These are phyloP conservation scores for Tenodera sinensis DNA, from an alignment of 2,888 invertebrate species.

Conservation along the genomic window DNA sequence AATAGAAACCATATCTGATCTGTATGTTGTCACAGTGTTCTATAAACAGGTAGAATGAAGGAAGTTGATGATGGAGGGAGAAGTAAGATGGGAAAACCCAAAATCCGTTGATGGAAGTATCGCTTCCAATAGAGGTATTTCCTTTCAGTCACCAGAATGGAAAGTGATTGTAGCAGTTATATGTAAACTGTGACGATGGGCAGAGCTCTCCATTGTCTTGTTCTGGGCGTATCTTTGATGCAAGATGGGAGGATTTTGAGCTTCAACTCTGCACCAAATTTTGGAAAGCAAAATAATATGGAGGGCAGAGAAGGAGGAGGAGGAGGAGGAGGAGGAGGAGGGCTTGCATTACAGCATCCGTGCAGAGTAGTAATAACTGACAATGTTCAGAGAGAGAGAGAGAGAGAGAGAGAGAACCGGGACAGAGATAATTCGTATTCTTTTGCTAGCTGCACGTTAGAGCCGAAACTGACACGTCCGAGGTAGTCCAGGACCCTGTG, in stretches of 20 bases:
- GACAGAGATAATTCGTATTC: background rate
- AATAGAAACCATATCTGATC: no score
- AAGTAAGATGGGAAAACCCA: no score
- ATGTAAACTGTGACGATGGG: no score
- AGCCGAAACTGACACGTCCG: background rate
- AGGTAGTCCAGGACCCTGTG: background rate
- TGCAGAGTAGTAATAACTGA: background rate
- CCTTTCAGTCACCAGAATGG: no score
- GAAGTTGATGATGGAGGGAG: no score
- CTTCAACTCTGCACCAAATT: background rate
- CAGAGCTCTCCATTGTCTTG: no score
- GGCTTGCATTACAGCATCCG: background rate
- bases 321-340: background rate
- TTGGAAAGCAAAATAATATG: background rate
- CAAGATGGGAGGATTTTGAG: background rate
- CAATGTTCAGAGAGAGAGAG: background rate
- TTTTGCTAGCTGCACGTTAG: background rate
- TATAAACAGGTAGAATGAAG: no score
- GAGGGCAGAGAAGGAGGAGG: background rate
- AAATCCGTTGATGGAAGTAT: no score
- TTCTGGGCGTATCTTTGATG: background rate
- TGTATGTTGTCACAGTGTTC: no score
- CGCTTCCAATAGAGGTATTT: no score
- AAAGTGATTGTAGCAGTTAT: no score
- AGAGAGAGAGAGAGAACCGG: background rate